phyloP scores from a whole-genome alignment of 1,140 invertebrate genomes.

The Orchestia grillus region DNA sequence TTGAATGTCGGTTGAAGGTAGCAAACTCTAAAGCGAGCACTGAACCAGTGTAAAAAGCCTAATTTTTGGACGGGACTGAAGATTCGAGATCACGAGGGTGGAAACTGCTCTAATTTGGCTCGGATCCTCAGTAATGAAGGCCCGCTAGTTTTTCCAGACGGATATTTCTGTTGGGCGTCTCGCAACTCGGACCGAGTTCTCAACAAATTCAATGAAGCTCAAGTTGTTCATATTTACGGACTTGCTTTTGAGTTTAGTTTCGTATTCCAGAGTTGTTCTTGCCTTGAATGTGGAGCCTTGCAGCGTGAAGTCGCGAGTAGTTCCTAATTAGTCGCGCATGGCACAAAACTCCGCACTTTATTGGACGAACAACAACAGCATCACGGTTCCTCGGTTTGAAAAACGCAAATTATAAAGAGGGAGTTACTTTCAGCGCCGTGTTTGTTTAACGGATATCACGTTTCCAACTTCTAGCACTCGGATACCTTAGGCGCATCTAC shows the following conservation, averaged over 20 bases:
- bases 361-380: neutral
- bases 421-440: neutral
- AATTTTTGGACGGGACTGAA: neutral
- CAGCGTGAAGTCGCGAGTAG: neutral
- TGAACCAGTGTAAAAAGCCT: neutral
- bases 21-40: neutral
- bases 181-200: neutral
- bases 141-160: neutral
- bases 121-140: conserved; percentile 17
- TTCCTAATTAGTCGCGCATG: neutral
- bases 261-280: neutral
- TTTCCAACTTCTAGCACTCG: neutral
- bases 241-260: neutral
- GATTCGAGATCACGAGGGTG: neutral
- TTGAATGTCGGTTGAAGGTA: neutral
- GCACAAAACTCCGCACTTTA: neutral
- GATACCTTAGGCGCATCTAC: neutral
- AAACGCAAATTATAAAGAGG: neutral
- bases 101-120: conserved; percentile 2
- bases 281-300: neutral
- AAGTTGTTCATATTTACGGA: neutral
- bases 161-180: neutral
- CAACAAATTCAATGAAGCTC: neutral
- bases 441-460: neutral
- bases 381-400: neutral